phyloP scores from a whole-genome alignment of 1,140 invertebrate genomes.

The Limonius californicus region DNA sequence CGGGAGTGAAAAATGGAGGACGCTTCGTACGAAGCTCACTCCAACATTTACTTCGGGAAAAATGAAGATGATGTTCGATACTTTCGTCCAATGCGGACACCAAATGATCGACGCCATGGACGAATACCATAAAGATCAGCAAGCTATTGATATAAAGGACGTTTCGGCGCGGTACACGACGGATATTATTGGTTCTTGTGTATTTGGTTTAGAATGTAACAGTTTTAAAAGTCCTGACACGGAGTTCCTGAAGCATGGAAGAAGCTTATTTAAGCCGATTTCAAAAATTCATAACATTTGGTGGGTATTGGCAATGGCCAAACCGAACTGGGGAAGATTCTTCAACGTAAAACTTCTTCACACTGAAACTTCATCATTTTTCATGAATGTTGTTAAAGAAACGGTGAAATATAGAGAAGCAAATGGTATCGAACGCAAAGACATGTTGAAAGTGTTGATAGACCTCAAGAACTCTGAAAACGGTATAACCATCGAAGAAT shows the following conservation, averaged over 20 bases:
- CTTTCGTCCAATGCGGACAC: constrained; percentile 19
- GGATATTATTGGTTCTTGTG: constrained; percentile 54
- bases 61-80: constrained; percentile 48
- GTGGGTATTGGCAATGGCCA: not conserved
- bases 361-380: constrained; percentile 29
- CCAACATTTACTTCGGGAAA: constrained; percentile 52
- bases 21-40: constrained; percentile 46
- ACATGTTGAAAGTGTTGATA: constrained; percentile 24
- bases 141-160: constrained; percentile 49
- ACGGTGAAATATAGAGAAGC: constrained; percentile 46
- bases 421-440: constrained; percentile 22
- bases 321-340: not conserved
- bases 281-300: not conserved
- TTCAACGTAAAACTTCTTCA: not conserved
- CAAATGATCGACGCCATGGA: constrained; percentile 46
- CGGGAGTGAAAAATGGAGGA: constrained; percentile 50
- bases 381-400: constrained; percentile 38
- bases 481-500: constrained; percentile 25
- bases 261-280: constrained; percentile 37
- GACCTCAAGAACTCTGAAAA: constrained; percentile 18
- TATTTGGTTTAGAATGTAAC: constrained; percentile 55
- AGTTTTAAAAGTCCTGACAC: constrained; percentile 50
- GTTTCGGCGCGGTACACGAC: constrained; percentile 50
- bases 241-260: constrained; percentile 49
- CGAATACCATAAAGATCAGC: constrained; percentile 19